Conservation (phyloP, 2,888 invertebrate species). For the Phlogophora meticulosa region DNA sequence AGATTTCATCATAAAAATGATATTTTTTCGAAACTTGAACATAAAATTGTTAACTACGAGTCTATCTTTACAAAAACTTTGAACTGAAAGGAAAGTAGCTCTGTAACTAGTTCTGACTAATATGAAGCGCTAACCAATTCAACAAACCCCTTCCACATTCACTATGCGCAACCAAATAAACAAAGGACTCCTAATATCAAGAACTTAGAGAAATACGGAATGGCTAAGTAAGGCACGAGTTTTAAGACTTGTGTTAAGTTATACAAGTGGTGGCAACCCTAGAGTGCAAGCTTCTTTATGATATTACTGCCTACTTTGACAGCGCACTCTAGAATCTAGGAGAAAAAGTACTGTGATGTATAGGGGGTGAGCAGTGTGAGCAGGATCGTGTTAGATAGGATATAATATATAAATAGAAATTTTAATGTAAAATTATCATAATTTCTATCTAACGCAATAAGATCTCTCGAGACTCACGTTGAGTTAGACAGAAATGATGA, state of each 20-base stretch:
- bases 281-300: conserved; percentile 64
- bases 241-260: conserved; percentile 55
- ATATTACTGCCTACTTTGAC: conserved; percentile 59
- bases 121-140: neutral
- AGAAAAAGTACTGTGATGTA: neutral
- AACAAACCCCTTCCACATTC: neutral
- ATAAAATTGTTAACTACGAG: too few species aligned
- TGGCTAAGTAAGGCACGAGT: conserved; percentile 1
- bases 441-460: too few species aligned
- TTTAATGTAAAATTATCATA: too few species aligned
- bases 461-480: too few species aligned
- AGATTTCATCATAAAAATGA: too few species aligned
- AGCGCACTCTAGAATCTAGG: conserved; percentile 33
- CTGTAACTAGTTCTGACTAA: neutral
- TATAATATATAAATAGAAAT: too few species aligned
- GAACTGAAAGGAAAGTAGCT: neutral
- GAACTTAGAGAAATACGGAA: neutral
- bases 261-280: conserved; percentile 58
- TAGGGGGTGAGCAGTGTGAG: neutral
- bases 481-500: too few species aligned
- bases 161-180: conserved; percentile 12
- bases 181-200: conserved; percentile 7
- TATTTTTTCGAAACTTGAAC: too few species aligned
- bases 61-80: too few species aligned
- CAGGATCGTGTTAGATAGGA: too few species aligned